Percentiles rank a stretch among this genome's conserved stretches.
These are phyloP conservation scores for Xenopus borealis DNA, from an alignment of 2,113 vertebrate species.

Conservation along the genomic window DNA sequence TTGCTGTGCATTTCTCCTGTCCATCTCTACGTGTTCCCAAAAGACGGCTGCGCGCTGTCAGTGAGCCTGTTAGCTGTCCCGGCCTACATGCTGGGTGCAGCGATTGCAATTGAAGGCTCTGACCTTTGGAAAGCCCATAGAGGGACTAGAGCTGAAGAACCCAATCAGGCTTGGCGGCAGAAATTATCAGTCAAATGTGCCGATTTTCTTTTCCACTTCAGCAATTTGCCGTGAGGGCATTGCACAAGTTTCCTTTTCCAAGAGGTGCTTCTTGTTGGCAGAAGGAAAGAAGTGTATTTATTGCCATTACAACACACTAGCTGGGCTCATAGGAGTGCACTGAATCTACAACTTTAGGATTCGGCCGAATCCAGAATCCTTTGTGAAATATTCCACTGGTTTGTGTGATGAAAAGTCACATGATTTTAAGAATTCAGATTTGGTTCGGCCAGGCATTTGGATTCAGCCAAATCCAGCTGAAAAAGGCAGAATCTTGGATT, in stretches of 20 bases:
- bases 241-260: not conserved
- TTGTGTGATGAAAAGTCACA: too few species aligned
- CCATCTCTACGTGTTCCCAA: constrained; percentile 4
- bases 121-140: constrained; percentile 14
- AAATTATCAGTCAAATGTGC: constrained; percentile 1
- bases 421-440: too few species aligned
- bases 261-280: too few species aligned
- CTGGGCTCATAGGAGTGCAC: too few species aligned
- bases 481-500: too few species aligned
- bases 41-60: constrained; percentile 4
- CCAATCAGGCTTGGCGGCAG: not conserved
- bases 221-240: not conserved
- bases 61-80: not conserved
- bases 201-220: constrained; percentile 22
- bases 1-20: not conserved
- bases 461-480: too few species aligned
- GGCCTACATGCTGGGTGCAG: constrained; percentile 2
- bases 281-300: not conserved
- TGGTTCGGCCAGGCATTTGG: too few species aligned
- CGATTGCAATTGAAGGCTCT: constrained; percentile 10
- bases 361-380: too few species aligned
- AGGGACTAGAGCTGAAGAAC: not conserved
- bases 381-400: too few species aligned
- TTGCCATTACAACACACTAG: not conserved
- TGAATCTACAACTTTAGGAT: too few species aligned